Evolutionary conservation across 2,888 invertebrate species (phyloP).

Genomic region (Mimas tiliae): DNA sequence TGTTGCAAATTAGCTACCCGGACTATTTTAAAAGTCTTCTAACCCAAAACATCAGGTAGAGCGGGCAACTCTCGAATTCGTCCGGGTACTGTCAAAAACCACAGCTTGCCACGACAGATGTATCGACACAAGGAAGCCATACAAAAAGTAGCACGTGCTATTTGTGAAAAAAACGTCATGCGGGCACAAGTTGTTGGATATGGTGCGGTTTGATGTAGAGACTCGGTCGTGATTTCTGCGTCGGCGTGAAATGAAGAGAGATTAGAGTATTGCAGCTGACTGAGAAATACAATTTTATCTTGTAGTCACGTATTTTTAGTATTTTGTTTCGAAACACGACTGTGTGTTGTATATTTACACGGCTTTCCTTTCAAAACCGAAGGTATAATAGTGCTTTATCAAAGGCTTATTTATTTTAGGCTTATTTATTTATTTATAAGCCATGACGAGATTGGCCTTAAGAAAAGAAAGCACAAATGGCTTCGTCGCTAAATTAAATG

Average conservation of each 20-base stretch:
- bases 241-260: slow-evolving; percentile 59
- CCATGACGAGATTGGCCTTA: too few species aligned
- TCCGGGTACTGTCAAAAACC: slow-evolving; percentile 62
- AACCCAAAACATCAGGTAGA: slow-evolving; percentile 17
- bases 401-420: not conserved
- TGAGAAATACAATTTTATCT: not conserved
- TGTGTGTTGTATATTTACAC: not conserved
- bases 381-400: not conserved
- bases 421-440: not conserved
- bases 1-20: slow-evolving; percentile 72
- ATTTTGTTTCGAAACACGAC: too few species aligned
- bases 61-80: slow-evolving; percentile 42
- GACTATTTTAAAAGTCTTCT: slow-evolving; percentile 38
- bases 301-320: not conserved
- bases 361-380: not conserved
- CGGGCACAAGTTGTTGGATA: slow-evolving; percentile 79
- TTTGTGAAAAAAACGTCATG: slow-evolving; percentile 73
- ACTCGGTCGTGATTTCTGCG: slow-evolving; percentile 63
- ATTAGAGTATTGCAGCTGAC: slow-evolving; percentile 26
- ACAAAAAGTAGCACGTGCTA: slow-evolving; percentile 79
- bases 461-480: too few species aligned
- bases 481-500: too few species aligned
- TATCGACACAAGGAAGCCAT: slow-evolving; percentile 70
- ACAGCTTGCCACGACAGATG: slow-evolving; percentile 81
- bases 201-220: slow-evolving; percentile 58